Conservation (phyloP, 2,888 invertebrate species). For the Drosophila pseudotalamancana region DNA sequence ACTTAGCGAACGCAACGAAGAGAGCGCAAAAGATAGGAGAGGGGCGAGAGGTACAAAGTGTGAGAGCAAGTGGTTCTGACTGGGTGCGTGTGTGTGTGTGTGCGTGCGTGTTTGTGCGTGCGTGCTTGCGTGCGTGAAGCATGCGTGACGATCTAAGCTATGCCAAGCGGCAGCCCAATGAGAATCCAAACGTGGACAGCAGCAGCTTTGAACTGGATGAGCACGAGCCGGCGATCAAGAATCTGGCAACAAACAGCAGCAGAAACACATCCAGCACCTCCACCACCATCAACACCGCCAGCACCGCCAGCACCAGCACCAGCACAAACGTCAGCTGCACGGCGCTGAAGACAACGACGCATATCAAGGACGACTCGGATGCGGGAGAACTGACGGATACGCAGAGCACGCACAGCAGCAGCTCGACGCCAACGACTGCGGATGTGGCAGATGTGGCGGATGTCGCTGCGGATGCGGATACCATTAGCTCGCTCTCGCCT, state of each 20-base stretch:
- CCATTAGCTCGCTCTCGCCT: conserved; percentile 65
- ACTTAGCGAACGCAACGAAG: conserved; percentile 13
- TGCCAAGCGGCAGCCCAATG: conserved; percentile 48
- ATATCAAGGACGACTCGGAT: conserved; percentile 61
- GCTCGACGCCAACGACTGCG: conserved; percentile 82
- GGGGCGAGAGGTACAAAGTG: neutral
- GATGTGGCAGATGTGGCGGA: conserved; percentile 77
- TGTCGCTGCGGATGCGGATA: conserved; percentile 30
- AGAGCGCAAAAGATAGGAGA: neutral
- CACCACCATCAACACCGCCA: neutral
- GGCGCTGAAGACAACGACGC: neutral
- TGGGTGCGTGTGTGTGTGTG: neutral
- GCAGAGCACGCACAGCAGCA: conserved; percentile 71
- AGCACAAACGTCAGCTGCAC: neutral
- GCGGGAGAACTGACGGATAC: conserved; percentile 66
- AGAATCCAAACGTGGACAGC: conserved; percentile 57
- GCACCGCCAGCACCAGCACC: conserved; percentile 1
- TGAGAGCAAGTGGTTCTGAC: neutral
- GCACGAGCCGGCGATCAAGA: conserved; percentile 28
- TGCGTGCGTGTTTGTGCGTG: neutral
- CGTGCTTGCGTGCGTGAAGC: conserved; percentile 13
- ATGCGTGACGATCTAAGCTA: conserved; percentile 58
- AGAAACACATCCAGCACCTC: neutral
- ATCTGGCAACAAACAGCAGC: neutral
- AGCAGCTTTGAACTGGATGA: conserved; percentile 81